Evolutionary conservation across 1,140 invertebrate genomes (phyloP).

Genomic region (Magallana gigas): DNA sequence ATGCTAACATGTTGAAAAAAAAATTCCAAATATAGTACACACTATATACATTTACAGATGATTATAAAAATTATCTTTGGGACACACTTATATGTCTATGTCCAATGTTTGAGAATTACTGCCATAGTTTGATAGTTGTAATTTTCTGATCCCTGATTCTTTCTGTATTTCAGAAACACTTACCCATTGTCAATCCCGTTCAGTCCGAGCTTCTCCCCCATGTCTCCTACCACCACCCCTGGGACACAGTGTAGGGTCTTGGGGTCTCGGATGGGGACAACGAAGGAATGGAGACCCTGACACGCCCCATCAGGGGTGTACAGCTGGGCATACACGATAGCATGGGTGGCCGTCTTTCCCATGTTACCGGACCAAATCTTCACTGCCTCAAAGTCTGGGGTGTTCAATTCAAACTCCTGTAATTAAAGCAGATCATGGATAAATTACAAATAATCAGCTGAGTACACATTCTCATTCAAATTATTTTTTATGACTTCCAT

Average conservation of each 20-base stretch:
- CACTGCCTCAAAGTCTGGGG: constrained; percentile 95
- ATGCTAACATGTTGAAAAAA: too few relatives aligned
- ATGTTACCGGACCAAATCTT: constrained; percentile 92
- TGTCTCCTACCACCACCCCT: constrained; percentile 90
- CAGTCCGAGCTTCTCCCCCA: constrained; percentile 92
- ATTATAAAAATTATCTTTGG: too few relatives aligned
- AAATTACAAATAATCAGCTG: too few relatives aligned
- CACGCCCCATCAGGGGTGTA: constrained; percentile 88
- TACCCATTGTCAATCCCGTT: constrained; percentile 95
- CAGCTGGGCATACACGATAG: constrained; percentile 93
- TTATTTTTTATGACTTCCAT: too few relatives aligned
- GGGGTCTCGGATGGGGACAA: constrained; percentile 90
- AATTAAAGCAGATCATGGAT: constrained; percentile 9
- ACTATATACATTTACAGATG: too few relatives aligned
- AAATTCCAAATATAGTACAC: too few relatives aligned
- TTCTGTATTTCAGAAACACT: constrained; percentile 43
- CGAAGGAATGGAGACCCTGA: constrained; percentile 92
- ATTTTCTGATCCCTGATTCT: too few relatives aligned
- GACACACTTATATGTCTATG: too few relatives aligned
- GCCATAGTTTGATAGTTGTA: too few relatives aligned
- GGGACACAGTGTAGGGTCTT: constrained; percentile 87
- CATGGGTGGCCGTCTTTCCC: constrained; percentile 92
- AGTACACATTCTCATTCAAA: too few relatives aligned
- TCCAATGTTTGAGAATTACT: too few relatives aligned
- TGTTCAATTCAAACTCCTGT: constrained; percentile 92